phyloP scores from a whole-genome alignment of 2,113 vertebrate genomes.

The Hippopotamus amphibius region DNA sequence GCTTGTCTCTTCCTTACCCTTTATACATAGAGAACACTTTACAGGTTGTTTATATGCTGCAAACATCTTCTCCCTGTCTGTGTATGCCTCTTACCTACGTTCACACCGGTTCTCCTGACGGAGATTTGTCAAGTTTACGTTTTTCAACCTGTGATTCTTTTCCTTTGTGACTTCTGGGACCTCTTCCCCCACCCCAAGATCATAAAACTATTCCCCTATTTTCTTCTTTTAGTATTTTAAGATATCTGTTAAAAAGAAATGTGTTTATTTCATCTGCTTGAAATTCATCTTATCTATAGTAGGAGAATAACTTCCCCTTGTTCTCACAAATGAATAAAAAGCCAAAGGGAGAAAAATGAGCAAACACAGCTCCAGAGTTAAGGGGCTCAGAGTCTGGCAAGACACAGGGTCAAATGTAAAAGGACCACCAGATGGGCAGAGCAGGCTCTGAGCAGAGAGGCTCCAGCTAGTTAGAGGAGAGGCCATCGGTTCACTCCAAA shows the following conservation, averaged over 20 bases:
- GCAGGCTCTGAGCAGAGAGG: neutral
- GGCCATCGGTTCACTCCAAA: neutral
- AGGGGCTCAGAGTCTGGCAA: neutral
- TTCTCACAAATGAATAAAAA: neutral
- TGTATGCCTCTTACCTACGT: neutral
- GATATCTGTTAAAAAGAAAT: neutral
- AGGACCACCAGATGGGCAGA: neutral
- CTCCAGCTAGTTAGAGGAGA: neutral
- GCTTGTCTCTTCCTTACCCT: neutral
- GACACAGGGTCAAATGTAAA: neutral
- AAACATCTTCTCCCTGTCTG: neutral
- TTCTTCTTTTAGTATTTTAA: slow-evolving; percentile 32
- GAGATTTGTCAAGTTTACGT: neutral
- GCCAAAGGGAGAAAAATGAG: neutral
- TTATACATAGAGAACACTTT: neutral
- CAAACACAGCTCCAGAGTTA: neutral
- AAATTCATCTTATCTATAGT: neutral
- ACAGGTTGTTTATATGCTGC: neutral
- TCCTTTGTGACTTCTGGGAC: neutral
- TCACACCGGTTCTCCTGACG: neutral
- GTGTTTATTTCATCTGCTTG: neutral
- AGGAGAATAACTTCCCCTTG: neutral
- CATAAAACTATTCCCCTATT: neutral
- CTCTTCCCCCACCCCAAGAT: neutral
- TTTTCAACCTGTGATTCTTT: slow-evolving; percentile 26